These are phyloP conservation scores for Panthera leo DNA, from an alignment of 2,113 vertebrate species.

Conservation along the genomic window DNA sequence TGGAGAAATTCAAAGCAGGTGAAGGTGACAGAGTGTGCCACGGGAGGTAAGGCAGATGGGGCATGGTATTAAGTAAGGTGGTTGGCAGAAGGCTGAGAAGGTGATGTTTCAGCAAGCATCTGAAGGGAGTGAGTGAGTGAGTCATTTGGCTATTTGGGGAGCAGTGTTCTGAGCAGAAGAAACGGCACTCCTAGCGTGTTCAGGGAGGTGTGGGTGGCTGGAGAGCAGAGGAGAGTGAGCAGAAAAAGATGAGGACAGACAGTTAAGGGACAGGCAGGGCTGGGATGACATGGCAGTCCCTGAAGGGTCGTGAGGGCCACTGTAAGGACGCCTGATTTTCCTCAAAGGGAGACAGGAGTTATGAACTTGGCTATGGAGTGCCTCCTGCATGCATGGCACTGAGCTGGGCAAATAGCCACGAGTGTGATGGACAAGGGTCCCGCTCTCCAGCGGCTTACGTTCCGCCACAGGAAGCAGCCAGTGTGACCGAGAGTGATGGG, in stretches of 20 bases:
- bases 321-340: neutral
- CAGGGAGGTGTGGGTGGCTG: neutral
- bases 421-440: accelerated
- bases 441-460: neutral
- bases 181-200: neutral
- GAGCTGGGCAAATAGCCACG: neutral
- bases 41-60: neutral
- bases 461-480: neutral
- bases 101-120: neutral
- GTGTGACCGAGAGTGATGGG: accelerated
- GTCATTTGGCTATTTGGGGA: neutral
- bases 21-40: neutral
- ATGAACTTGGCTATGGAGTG: neutral
- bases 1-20: neutral
- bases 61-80: no score
- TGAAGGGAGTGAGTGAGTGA: neutral
- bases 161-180: neutral
- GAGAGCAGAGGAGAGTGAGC: neutral
- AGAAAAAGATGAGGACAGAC: neutral
- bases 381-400: neutral
- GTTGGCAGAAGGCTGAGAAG: neutral
- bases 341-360: neutral
- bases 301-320: neutral
- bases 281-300: neutral
- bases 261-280: neutral